Base-by-base conservation (phyloP, 2,113 vertebrate genomes). In the Cisticola juncidis region DNA sequence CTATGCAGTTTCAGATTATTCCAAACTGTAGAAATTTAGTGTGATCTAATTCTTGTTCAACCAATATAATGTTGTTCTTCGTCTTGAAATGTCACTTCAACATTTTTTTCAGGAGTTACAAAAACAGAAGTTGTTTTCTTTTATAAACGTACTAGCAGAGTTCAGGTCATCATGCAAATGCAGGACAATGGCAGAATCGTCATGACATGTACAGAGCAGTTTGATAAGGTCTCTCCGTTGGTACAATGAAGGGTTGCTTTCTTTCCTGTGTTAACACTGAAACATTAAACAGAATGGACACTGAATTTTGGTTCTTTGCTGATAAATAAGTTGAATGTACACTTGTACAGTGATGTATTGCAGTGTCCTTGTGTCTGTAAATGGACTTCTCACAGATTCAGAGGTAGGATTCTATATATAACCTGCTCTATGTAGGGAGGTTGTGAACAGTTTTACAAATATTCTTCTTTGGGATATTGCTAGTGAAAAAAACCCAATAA, bases 361-460 rank as follows among this genome's bases (percentile, higher is more conserved):
- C 87, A 48, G 21, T 5, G 72, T 94, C 74, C 71, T 93, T 92
- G 64, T 92, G 60, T 44, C 56, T 94, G 33, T 84, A 71, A 93
- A 92, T 71, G 56, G 44, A 71, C n/a, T 77, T 92, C 26, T 94
- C 78, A 66, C 66, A 93, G 76, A 95, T 83, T 66, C 78, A 80
- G 79, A 61, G 78, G 88, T 38, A 56, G 65, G 25, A 36, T 88
- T 95, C 76, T 78, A 13, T 93, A 64, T 76, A 70, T 90, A 94
- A 62, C 58, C 33, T 1, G 0, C 71, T 56, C 5, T 54, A 33
- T 26, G 44, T 73, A 70, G n/a, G 50, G 54, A 80, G 38, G 54
- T 71, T 92, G 76, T 57, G 71, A 68, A 64, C 24, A 24, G 69
- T 81, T 92, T 91, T 68, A 56, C 51, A 83, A 82, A 81, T 81